Evolutionary conservation across 2,797 vertebrate species (phyloP).

Genomic region (Orestias chungarensis): DNA sequence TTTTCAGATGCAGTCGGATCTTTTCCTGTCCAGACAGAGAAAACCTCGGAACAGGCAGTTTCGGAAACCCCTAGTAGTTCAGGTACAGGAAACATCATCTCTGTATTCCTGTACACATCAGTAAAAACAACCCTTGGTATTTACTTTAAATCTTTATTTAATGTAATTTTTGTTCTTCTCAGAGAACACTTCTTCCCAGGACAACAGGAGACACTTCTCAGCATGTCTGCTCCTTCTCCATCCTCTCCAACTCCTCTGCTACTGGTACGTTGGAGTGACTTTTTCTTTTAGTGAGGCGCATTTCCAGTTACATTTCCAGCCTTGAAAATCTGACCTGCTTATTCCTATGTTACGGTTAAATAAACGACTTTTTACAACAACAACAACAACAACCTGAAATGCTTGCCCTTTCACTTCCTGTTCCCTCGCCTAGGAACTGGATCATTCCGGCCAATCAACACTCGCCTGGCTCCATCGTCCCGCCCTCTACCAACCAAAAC

Average conservation of each 20-base stretch:
- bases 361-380: background rate
- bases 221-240: conserved; percentile 97
- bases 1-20: conserved; percentile 90
- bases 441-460: conserved; percentile 95
- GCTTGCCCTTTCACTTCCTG: conserved; percentile 33
- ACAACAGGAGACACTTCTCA: conserved; percentile 93
- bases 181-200: conserved; percentile 94
- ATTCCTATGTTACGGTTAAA: background rate
- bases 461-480: conserved; percentile 86
- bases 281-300: background rate
- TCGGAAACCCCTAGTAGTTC: conserved; percentile 94
- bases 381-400: conserved; percentile 25
- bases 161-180: conserved; percentile 15
- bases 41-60: conserved; percentile 91
- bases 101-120: background rate
- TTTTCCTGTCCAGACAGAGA: conserved; percentile 91
- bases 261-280: conserved; percentile 80
- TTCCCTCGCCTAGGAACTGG: conserved; percentile 86
- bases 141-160: background rate
- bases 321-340: background rate
- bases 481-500: conserved; percentile 87
- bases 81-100: conserved; percentile 76
- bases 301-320: background rate
- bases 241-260: conserved; percentile 94
- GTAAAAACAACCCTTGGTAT: too few relatives aligned